phyloP scores from a whole-genome alignment of 2,797 vertebrate genomes.

The Micromesistius poutassou region DNA sequence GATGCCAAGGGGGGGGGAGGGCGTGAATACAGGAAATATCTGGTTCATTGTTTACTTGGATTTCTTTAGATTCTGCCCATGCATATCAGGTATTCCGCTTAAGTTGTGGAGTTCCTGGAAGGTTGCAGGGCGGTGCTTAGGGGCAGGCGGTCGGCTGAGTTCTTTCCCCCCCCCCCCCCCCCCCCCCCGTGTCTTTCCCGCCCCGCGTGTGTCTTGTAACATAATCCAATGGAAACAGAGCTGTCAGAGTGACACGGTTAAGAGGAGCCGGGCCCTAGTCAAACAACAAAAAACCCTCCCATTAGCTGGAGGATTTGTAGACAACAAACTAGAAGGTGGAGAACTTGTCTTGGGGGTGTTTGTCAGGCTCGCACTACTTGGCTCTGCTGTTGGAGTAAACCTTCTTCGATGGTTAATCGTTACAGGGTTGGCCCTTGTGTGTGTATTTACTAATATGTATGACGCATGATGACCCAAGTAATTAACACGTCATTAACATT shows the following conservation, averaged over 20 bases:
- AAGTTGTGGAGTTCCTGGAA: neutral
- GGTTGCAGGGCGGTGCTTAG: neutral
- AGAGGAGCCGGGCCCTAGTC: neutral
- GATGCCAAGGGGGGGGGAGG: constrained; percentile 16
- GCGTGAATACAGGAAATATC: neutral
- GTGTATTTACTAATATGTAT: neutral
- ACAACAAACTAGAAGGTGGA: neutral
- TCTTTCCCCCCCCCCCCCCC: too few relatives aligned
- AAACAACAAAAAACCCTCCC: neutral
- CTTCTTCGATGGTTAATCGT: neutral
- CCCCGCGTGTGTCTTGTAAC: neutral
- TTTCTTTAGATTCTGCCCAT: neutral
- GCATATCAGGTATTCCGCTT: neutral
- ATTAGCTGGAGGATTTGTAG: neutral
- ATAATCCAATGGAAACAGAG: neutral
- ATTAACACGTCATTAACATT: neutral
- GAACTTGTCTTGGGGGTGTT: neutral
- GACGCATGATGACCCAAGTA: neutral
- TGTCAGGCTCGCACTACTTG: neutral
- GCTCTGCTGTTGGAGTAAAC: neutral
- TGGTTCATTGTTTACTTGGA: neutral
- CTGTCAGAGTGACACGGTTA: neutral
- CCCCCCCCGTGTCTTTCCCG: neutral
- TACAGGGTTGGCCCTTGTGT: neutral
- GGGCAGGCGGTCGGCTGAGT: neutral